Evolutionary conservation across 2,888 invertebrate species (phyloP).

Genomic region (Scaeva pyrastri): DNA sequence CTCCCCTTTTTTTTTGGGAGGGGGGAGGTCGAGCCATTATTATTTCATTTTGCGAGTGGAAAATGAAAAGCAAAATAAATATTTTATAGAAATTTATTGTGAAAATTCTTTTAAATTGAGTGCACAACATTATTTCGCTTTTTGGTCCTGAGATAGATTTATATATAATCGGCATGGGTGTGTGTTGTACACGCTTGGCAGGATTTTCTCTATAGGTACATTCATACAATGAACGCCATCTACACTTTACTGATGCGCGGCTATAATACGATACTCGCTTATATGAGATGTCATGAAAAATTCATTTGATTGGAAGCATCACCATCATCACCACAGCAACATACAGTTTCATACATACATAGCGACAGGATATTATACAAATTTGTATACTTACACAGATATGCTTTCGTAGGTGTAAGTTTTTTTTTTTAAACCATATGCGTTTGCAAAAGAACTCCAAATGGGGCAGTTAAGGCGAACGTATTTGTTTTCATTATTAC

Average conservation of each 20-base stretch:
- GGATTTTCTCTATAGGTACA: constrained; percentile 5
- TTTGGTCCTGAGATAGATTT: constrained; percentile 19
- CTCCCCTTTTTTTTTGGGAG: background rate
- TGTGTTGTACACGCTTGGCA: constrained; percentile 2
- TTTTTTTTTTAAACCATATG: background rate
- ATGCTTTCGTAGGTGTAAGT: too few relatives aligned
- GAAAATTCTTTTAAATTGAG: constrained; percentile 75
- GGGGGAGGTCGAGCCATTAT: constrained; percentile 56
- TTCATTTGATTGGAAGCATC: constrained; percentile 70
- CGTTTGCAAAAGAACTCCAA: background rate
- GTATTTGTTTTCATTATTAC: too few relatives aligned
- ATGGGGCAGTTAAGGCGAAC: background rate
- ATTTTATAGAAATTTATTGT: constrained; percentile 75
- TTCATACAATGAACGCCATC: constrained; percentile 28
- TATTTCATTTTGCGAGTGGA: constrained; percentile 67
- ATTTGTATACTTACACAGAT: too few relatives aligned
- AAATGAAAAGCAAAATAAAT: constrained; percentile 74
- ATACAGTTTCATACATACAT: background rate
- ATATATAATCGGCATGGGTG: background rate
- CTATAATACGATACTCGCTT: background rate
- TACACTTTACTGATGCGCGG: background rate
- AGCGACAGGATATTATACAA: background rate
- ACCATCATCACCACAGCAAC: constrained; percentile 13
- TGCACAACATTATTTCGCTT: constrained; percentile 59
- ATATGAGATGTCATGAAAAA: constrained; percentile 67